These are phyloP conservation scores for Myotis myotis DNA, from an alignment of 2,797 vertebrate species.

Conservation along the genomic window DNA sequence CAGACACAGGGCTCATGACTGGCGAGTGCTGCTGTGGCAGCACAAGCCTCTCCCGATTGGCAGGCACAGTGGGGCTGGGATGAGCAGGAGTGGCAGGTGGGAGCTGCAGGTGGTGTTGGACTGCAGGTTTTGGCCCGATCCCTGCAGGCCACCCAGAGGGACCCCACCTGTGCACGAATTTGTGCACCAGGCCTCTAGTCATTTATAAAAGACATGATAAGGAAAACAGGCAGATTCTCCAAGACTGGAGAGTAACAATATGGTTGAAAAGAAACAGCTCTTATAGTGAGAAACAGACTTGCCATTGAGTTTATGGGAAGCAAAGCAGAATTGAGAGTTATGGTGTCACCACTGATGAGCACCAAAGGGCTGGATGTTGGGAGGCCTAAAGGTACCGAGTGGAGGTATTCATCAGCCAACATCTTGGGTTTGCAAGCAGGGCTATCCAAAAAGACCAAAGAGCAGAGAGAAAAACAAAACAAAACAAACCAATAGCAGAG, in stretches of 20 bases:
- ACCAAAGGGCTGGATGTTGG: neutral
- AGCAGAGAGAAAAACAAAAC: too few relatives aligned
- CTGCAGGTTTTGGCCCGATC: too few relatives aligned
- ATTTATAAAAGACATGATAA: neutral
- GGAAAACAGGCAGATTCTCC: neutral
- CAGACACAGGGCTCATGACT: too few relatives aligned
- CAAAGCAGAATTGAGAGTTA: neutral
- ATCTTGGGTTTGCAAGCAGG: neutral
- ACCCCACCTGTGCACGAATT: too few relatives aligned
- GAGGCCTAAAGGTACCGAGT: neutral
- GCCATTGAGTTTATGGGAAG: neutral
- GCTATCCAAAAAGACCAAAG: neutral
- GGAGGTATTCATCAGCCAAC: neutral
- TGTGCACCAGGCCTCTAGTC: too few relatives aligned
- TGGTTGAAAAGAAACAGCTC: neutral
- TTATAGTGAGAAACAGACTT: neutral
- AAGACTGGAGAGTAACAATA: neutral
- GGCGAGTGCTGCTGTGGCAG: too few relatives aligned
- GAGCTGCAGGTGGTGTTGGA: too few relatives aligned
- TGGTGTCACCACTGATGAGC: neutral
- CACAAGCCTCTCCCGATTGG: too few relatives aligned
- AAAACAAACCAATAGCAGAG: neutral
- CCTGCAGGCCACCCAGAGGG: too few relatives aligned
- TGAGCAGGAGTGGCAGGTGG: too few relatives aligned
- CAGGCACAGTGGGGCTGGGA: too few relatives aligned